Evolutionary conservation across 2,797 vertebrate species (phyloP).

Genomic region (Dicrostonyx torquatus): DNA sequence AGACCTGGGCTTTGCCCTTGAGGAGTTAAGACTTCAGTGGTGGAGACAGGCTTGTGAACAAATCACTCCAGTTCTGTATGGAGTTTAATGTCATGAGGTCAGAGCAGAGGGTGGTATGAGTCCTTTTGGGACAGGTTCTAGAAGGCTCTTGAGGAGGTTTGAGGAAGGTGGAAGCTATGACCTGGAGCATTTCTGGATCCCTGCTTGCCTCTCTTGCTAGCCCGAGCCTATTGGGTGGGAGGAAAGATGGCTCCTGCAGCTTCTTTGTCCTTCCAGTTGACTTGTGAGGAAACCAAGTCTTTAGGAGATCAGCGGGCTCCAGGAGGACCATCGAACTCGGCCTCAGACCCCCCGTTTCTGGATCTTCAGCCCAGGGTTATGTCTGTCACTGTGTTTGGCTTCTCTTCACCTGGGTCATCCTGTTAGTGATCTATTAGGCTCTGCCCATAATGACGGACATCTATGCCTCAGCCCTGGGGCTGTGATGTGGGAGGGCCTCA

Average conservation of each 20-base stretch:
- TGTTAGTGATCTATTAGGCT: neutral
- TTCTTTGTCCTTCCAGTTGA: neutral
- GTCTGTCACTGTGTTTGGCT: neutral
- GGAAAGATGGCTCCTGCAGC: too few relatives aligned
- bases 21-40: neutral
- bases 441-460: neutral
- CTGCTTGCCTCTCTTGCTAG: rapidly evolving
- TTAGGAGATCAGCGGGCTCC: neutral
- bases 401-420: neutral
- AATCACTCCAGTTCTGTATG: neutral
- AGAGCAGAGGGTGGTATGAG: neutral
- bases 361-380: neutral
- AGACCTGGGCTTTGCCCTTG: conserved; percentile 20
- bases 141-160: neutral
- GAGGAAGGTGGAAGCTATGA: neutral
- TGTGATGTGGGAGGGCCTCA: conserved; percentile 81
- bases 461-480: neutral
- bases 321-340: neutral
- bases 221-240: neutral
- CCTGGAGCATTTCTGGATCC: neutral
- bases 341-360: neutral
- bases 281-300: neutral
- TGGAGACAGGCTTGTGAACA: conserved; percentile 42
- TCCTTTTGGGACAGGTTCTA: neutral
- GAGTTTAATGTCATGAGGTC: neutral